Evolutionary conservation across 2,113 vertebrate genomes (phyloP).

Genomic region (Seriola rivoliana): DNA sequence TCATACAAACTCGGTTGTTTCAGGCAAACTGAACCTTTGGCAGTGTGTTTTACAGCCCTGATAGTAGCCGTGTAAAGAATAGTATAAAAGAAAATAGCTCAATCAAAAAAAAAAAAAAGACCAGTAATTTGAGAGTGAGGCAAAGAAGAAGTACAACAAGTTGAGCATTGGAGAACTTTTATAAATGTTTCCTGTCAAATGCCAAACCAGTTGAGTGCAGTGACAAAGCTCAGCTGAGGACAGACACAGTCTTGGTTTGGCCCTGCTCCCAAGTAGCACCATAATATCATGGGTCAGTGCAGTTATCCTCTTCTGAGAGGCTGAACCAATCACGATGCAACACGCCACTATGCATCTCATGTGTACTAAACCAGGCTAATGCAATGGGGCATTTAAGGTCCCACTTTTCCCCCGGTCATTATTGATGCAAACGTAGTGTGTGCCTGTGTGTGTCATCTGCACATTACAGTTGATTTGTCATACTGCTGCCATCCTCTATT

Average conservation of each 20-base stretch:
- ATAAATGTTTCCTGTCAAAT: background rate
- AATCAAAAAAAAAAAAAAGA: background rate
- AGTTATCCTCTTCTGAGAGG: constrained; percentile 9
- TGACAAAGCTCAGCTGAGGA: background rate
- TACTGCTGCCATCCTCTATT: background rate
- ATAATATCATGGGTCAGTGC: constrained; percentile 1
- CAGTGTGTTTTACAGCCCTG: too few species aligned
- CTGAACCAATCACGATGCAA: background rate
- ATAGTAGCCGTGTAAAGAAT: background rate
- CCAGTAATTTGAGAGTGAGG: background rate
- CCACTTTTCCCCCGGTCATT: background rate
- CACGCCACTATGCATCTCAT: background rate
- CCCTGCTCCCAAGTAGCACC: background rate
- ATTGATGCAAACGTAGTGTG: background rate
- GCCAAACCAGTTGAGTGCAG: background rate
- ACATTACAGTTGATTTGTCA: background rate
- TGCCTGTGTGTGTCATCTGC: background rate
- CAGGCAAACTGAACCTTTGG: too few species aligned
- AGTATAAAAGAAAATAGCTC: background rate
- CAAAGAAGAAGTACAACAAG: background rate
- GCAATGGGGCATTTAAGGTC: background rate
- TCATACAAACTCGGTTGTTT: background rate
- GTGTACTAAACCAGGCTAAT: background rate
- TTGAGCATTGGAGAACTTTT: background rate
- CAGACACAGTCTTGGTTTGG: background rate